Conservation (phyloP, 2,113 vertebrate species). For the Forbesichthys agassizii region DNA sequence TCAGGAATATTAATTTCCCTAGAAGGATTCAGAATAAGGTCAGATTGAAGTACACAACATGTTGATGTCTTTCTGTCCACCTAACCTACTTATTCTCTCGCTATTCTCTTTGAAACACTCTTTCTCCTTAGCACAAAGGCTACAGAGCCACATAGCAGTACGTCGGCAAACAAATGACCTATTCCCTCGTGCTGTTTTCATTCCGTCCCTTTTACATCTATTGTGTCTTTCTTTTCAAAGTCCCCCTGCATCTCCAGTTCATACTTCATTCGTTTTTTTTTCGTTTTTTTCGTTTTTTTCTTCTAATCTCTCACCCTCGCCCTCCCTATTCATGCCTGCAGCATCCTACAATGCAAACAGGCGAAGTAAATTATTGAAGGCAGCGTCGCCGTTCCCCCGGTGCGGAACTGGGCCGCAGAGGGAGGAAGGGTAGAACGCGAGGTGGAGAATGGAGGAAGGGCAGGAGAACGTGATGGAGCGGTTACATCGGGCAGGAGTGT, state of each 20-base stretch:
- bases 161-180: too few relatives aligned
- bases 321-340: slow-evolving; percentile 66
- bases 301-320: slow-evolving; percentile 65
- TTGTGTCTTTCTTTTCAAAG: neutral
- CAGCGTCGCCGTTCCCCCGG: slow-evolving; percentile 55
- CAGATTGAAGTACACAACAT: too few relatives aligned
- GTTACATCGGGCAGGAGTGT: slow-evolving; percentile 43
- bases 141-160: too few relatives aligned
- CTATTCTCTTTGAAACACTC: slow-evolving; percentile 38
- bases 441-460: slow-evolving; percentile 32
- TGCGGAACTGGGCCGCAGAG: slow-evolving; percentile 62
- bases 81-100: slow-evolving; percentile 16
- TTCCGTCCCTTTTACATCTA: too few relatives aligned
- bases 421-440: slow-evolving; percentile 14
- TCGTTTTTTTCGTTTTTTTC: slow-evolving; percentile 69
- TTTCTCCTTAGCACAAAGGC: slow-evolving; percentile 15
- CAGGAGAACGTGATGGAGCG: slow-evolving; percentile 50
- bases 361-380: slow-evolving; percentile 72
- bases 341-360: slow-evolving; percentile 72
- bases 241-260: slow-evolving; percentile 61
- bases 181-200: too few relatives aligned
- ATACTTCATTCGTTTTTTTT: slow-evolving; percentile 65
- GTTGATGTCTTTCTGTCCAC: slow-evolving; percentile 3
- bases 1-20: too few relatives aligned
- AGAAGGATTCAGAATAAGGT: too few relatives aligned